Percentiles rank a stretch among this genome's conserved stretches.
phyloP scores from a whole-genome alignment of 2,888 invertebrate genomes.

The Agrotis ipsilon region DNA sequence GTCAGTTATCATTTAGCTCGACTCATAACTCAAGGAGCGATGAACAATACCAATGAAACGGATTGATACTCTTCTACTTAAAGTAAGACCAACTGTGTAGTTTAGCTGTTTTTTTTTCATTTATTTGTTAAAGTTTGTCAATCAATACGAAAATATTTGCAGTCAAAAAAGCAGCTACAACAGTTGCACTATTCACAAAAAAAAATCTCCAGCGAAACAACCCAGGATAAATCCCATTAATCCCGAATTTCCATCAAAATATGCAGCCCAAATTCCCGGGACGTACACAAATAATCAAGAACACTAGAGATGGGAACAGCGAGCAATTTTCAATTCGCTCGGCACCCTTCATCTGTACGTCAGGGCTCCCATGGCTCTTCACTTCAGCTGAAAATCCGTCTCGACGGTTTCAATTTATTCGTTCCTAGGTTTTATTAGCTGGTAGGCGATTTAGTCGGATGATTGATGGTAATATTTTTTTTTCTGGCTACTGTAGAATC shows the following conservation, averaged over 20 bases:
- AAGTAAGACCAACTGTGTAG: too few species aligned
- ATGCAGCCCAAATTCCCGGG: not conserved
- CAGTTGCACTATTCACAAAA: not conserved
- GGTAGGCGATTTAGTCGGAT: not conserved
- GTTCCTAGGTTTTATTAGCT: conserved; percentile 4
- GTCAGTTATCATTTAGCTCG: too few species aligned
- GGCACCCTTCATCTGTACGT: conserved; percentile 43
- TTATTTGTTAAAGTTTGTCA: too few species aligned
- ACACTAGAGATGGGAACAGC: conserved; percentile 30
- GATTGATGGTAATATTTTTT: not conserved
- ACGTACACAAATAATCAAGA: conserved; percentile 50
- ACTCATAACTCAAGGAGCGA: too few species aligned
- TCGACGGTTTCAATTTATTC: conserved; percentile 17
- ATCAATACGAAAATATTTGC: too few species aligned
- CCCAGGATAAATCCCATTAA: not conserved
- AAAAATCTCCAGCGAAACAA: not conserved
- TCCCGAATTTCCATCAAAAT: conserved; percentile 6
- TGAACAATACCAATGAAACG: too few species aligned
- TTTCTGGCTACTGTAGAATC: not conserved
- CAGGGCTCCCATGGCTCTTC: conserved; percentile 37
- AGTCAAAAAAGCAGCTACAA: not conserved
- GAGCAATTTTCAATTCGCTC: conserved; percentile 54
- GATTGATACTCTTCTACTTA: too few species aligned
- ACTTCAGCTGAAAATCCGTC: conserved; percentile 8
- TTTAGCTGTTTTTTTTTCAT: too few species aligned